Conservation (phyloP, 2,888 invertebrate genomes). For the Drosophila bunnanda region DNA sequence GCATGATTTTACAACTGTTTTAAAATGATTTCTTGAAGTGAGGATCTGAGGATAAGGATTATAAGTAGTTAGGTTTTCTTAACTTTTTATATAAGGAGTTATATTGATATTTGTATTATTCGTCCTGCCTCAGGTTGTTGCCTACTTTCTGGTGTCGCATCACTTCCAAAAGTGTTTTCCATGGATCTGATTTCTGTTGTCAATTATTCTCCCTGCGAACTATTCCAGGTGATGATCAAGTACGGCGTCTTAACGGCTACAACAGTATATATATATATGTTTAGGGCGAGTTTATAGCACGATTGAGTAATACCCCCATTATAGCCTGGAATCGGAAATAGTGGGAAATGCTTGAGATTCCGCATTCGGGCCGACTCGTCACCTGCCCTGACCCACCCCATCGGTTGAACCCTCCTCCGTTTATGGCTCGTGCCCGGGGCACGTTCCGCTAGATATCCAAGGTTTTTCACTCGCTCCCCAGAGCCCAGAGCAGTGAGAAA, state of each 20-base stretch:
- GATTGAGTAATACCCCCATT: constrained; percentile 3
- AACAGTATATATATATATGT: neutral
- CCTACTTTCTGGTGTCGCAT: neutral
- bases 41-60: too few relatives aligned
- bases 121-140: neutral
- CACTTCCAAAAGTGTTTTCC: neutral
- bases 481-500: constrained; percentile 11
- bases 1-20: too few relatives aligned
- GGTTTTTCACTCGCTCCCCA: constrained; percentile 3
- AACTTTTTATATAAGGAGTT: too few relatives aligned
- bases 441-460: constrained; percentile 32
- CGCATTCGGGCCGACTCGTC: constrained; percentile 17
- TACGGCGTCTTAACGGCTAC: neutral
- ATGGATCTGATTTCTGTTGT: neutral
- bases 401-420: constrained; percentile 14
- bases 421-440: constrained; percentile 32
- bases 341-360: constrained; percentile 12
- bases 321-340: constrained; percentile 6
- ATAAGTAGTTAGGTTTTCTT: too few relatives aligned
- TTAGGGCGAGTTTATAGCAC: neutral
- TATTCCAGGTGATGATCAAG: constrained; percentile 7
- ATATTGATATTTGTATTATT: neutral
- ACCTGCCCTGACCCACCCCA: constrained; percentile 23
- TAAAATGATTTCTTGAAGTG: too few relatives aligned
- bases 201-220: neutral